phyloP scores from a whole-genome alignment of 2,113 vertebrate genomes.

The Crotophaga sulcirostris region DNA sequence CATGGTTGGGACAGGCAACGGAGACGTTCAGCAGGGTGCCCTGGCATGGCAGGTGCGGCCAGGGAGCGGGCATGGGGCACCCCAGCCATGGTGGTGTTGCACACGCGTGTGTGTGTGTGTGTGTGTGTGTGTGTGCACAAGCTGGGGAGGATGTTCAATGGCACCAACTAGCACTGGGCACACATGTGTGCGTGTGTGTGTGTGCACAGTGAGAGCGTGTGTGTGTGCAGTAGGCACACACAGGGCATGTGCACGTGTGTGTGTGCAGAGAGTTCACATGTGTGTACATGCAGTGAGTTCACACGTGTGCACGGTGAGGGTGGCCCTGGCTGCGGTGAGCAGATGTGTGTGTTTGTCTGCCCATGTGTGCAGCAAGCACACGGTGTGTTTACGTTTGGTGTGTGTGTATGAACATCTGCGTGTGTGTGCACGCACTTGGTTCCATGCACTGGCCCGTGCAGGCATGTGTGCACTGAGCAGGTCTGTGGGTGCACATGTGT shows the following conservation, averaged over 20 bases:
- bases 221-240: no score
- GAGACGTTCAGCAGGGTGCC: fast-evolving
- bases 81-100: fast-evolving
- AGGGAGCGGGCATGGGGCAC: background rate
- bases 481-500: fast-evolving
- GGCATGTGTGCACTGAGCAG: no score
- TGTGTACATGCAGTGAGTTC: fast-evolving
- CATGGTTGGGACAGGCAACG: background rate
- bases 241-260: fast-evolving
- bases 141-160: background rate
- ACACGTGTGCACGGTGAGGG: background rate
- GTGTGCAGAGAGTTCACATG: fast-evolving
- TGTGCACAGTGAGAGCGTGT: fast-evolving
- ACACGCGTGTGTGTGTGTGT: fast-evolving
- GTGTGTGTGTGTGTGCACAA: no score
- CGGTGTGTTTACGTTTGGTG: no score
- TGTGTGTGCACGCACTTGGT: background rate
- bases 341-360: background rate
- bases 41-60: background rate
- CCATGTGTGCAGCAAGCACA: background rate
- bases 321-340: fast-evolving
- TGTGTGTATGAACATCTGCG: no score
- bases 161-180: no score
- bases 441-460: fast-evolving
- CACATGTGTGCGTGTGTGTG: fast-evolving